Evolutionary conservation across 2,797 vertebrate genomes (phyloP), one percentile per base, ranked within the genome.

Genomic region (Enteromius argenteus): DNA sequence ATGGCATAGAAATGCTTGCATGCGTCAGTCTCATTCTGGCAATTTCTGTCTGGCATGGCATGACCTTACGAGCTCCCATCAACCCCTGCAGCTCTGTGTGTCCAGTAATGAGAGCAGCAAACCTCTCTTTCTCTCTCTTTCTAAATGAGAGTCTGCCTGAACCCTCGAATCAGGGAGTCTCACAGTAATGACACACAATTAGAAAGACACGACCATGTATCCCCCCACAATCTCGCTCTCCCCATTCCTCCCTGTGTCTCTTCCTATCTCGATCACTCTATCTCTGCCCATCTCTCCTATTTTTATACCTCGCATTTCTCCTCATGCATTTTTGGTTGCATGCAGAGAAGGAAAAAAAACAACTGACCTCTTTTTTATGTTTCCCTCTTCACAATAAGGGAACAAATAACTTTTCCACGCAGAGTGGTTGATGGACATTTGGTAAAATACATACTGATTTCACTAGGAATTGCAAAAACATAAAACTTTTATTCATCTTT

Each of bases 31-130:
- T 84, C 68, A 71, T 86, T 88, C 85, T 76, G 64, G 64, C 80
- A 69, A 85, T 85, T 82, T 83, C n/a, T 58, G 62, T 85, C 72
- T 67, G 39, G 66, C 71, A 21, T 80, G 46, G 56, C 71, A n/a
- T 77, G 51, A 84, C 83, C 87, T 86, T 49, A 51, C 77, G 51
- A 82, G 79, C 76, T 79, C 56, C 79, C 74, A 88, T 69, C 46
- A 72, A 23, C 80, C 80, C 85, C 80, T 74, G 77, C 77, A 85
- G 83, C 37, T 71, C 56, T 85, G 53, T 62, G 68, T 77, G 80
- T 80, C 44, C 58, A 51, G 80, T 88, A 88, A 87, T 81, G 77
- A 87, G 77, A 78, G 39, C 76, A 69, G 71, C 66, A 81, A 81
- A 80, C 32, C 75, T 75, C 72, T 82, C 64, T 39, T 51, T 69